These are phyloP conservation scores for Lacerta bilineata DNA, from an alignment of 2,797 vertebrate species.

Conservation along the genomic window DNA sequence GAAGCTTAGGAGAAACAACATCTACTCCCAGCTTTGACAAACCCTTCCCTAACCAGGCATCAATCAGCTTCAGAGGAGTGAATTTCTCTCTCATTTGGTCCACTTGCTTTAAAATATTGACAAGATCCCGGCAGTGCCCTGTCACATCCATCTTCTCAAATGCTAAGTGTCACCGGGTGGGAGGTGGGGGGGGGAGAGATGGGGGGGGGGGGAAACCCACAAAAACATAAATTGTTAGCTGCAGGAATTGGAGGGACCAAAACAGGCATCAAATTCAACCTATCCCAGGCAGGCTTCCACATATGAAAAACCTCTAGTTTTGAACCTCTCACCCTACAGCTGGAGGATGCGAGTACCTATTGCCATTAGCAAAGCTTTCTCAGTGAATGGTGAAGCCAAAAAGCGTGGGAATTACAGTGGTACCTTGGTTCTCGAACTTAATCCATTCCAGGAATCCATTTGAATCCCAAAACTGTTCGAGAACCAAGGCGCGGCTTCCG, in stretches of 20 bases:
- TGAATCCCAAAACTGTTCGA: too few relatives aligned
- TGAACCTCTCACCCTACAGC: not conserved
- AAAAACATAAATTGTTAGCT: not conserved
- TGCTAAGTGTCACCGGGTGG: conserved; percentile 70
- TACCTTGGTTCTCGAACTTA: too few relatives aligned
- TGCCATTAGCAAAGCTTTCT: too few relatives aligned
- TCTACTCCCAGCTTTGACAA: conserved; percentile 87
- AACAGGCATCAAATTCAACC: not conserved
- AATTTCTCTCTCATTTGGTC: conserved; percentile 88
- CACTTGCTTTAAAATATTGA: conserved; percentile 89
- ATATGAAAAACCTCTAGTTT: not conserved
- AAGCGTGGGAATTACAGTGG: not conserved
- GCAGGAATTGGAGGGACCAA: not conserved
- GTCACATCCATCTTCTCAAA: conserved; percentile 83
- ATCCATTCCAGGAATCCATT: too few relatives aligned
- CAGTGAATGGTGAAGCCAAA: not conserved
- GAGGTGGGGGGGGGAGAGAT: not conserved
- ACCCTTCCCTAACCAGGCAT: conserved; percentile 93
- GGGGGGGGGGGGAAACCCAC: too few relatives aligned
- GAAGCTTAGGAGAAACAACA: conserved; percentile 79
- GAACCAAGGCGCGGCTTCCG: too few relatives aligned
- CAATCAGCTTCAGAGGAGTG: conserved; percentile 93
- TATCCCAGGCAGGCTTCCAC: not conserved
- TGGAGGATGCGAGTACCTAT: not conserved
- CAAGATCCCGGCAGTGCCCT: conserved; percentile 85